Conservation (phyloP, 2,113 vertebrate species). For the Ascaphus truei region DNA sequence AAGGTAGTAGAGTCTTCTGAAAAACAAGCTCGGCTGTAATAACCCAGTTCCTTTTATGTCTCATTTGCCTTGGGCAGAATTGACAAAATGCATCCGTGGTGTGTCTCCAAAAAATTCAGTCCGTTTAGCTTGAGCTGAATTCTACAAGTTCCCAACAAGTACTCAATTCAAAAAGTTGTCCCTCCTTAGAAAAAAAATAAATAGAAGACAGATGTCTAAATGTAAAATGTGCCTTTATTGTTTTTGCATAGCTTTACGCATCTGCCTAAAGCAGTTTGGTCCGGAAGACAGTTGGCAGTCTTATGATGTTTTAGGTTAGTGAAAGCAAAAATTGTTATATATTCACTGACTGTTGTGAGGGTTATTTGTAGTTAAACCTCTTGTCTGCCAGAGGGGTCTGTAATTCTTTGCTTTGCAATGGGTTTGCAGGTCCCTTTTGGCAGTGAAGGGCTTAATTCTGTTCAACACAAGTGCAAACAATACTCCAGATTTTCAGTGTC, state of each 20-base stretch:
- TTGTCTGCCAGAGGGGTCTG: no score
- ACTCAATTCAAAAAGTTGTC: constrained; percentile 15
- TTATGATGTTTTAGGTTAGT: background rate
- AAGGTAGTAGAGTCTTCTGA: constrained; percentile 46
- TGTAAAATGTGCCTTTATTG: background rate
- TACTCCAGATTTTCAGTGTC: no score
- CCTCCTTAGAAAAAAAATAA: background rate
- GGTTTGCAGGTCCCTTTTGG: no score
- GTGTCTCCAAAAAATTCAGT: constrained; percentile 38
- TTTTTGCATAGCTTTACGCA: background rate
- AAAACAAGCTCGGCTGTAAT: constrained; percentile 49
- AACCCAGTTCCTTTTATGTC: constrained; percentile 51
- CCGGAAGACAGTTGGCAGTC: background rate
- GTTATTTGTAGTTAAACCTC: background rate
- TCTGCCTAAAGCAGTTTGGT: background rate
- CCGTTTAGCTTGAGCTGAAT: constrained; percentile 39
- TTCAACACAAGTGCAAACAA: no score
- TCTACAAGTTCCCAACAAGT: constrained; percentile 12
- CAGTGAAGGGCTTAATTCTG: no score
- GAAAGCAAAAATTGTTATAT: background rate
- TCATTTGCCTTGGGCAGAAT: constrained; percentile 53
- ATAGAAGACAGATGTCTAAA: background rate
- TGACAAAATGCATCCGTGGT: constrained; percentile 51
- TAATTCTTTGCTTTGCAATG: no score
- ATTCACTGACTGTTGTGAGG: background rate